A percentile compares a stretch with the other conserved stretches of the same genome.
phyloP scores from a whole-genome alignment of 2,888 invertebrate species.

The Brachyptera risi region DNA sequence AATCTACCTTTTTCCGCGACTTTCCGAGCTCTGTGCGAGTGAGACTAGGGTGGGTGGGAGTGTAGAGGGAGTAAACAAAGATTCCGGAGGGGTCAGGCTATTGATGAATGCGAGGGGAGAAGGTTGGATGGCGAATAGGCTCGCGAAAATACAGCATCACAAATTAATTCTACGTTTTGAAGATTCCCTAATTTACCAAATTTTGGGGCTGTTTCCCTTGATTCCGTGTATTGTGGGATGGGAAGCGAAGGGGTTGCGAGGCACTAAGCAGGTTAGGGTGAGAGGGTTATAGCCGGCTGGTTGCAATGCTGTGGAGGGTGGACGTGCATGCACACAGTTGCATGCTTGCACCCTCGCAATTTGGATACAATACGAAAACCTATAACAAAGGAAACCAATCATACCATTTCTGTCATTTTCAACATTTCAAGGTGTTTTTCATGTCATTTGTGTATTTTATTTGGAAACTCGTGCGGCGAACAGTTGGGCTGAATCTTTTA shows the following conservation, averaged over 20 bases:
- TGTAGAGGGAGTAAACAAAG: not conserved
- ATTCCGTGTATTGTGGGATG: constrained; percentile 18
- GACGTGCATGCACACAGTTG: constrained; percentile 9
- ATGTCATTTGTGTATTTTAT: constrained; percentile 7
- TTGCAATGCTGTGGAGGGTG: not conserved
- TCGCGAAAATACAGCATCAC: constrained; percentile 4
- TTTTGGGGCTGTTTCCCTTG: constrained; percentile 18
- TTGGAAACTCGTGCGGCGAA: not conserved
- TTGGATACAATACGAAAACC: not conserved
- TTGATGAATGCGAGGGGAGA: not conserved
- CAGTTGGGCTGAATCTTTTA: not conserved
- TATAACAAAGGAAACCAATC: constrained; percentile 18
- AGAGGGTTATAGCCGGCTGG: not conserved
- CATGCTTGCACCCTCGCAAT: constrained; percentile 15
- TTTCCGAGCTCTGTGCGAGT: constrained; percentile 26
- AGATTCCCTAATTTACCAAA: constrained; percentile 26
- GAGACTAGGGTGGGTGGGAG: too few species aligned
- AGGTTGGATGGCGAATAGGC: not conserved
- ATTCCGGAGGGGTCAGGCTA: constrained; percentile 1
- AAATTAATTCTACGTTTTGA: constrained; percentile 17
- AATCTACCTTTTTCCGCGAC: constrained; percentile 33
- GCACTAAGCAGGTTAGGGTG: constrained; percentile 22
- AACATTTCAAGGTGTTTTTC: constrained; percentile 22
- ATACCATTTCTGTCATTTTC: constrained; percentile 14
- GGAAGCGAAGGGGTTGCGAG: constrained; percentile 20